Percentiles rank a stretch among this genome's conserved stretches.
Conservation (phyloP, 2,113 vertebrate genomes). For the Coregonus clupeaformis region DNA sequence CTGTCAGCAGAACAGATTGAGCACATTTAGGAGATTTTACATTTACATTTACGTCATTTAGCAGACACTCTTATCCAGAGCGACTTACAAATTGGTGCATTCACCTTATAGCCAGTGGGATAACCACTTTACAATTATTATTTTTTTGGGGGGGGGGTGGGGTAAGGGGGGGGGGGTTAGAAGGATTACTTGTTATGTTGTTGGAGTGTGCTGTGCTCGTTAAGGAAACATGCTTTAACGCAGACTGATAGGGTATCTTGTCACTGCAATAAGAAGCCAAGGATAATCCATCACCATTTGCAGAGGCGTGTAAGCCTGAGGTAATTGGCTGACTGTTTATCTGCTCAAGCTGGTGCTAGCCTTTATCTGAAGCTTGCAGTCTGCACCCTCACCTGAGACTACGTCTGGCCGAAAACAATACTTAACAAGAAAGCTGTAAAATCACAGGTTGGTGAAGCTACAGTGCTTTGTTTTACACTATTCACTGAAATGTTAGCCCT, state of each 20-base stretch:
- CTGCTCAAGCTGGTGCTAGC: conserved; percentile 12
- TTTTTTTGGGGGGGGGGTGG: too few relatives aligned
- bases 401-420: conserved; percentile 34
- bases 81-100: too few relatives aligned
- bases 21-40: neutral
- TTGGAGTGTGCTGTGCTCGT: neutral
- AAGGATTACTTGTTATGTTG: too few relatives aligned
- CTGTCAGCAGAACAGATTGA: conserved; percentile 5
- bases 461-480: conserved; percentile 1
- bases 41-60: too few relatives aligned
- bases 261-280: conserved; percentile 3
- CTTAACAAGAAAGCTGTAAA: conserved; percentile 37
- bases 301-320: conserved; percentile 2
- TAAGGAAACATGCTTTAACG: conserved; percentile 9
- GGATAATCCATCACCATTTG: conserved; percentile 26
- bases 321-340: conserved; percentile 24
- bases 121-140: too few relatives aligned
- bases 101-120: too few relatives aligned
- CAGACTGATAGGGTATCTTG: conserved; percentile 23
- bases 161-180: too few relatives aligned
- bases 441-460: neutral
- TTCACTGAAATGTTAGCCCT: conserved; percentile 26
- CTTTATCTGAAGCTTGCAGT: neutral
- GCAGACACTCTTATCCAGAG: too few relatives aligned
- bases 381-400: conserved; percentile 10